These are phyloP conservation scores for Sebastolobus alascanus DNA, from an alignment of 2,797 vertebrate species.

Conservation along the genomic window DNA sequence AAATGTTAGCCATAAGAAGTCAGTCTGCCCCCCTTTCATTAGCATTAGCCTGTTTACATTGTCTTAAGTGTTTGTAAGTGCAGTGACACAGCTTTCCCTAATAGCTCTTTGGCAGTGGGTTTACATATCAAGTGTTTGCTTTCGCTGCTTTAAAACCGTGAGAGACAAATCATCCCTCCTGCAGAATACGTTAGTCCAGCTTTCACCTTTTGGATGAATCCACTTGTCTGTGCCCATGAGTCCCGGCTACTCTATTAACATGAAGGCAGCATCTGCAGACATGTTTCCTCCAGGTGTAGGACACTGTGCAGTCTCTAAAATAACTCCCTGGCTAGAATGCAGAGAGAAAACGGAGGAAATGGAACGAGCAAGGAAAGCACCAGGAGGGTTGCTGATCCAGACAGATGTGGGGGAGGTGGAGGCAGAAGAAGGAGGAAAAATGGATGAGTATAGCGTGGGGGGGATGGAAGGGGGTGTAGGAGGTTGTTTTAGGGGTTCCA, in stretches of 20 bases:
- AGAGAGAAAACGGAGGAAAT: slow-evolving; percentile 47
- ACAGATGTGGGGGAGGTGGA: slow-evolving; percentile 49
- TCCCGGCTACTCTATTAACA: slow-evolving; percentile 60
- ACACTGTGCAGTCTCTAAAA: slow-evolving; percentile 58
- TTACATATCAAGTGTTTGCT: slow-evolving; percentile 42
- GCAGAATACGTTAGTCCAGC: slow-evolving; percentile 42
- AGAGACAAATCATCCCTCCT: slow-evolving; percentile 45
- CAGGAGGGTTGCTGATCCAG: slow-evolving; percentile 37
- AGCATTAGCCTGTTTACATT: slow-evolving; percentile 68
- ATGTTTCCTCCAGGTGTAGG: slow-evolving; percentile 60
- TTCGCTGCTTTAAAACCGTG: slow-evolving; percentile 30
- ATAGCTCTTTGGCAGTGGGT: slow-evolving; percentile 39
- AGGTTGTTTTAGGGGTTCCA: slow-evolving; percentile 38
- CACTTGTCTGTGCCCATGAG: slow-evolving; percentile 48
- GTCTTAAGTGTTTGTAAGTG: slow-evolving; percentile 63
- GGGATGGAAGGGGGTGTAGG: slow-evolving; percentile 5
- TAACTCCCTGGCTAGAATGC: slow-evolving; percentile 39
- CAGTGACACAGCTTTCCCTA: slow-evolving; percentile 47
- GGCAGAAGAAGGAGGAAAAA: slow-evolving; percentile 38
- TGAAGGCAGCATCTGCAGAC: slow-evolving; percentile 56
- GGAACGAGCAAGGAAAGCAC: slow-evolving; percentile 44
- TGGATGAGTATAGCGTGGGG: slow-evolving; percentile 32
- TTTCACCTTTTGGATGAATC: slow-evolving; percentile 49
- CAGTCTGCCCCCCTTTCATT: slow-evolving; percentile 61
- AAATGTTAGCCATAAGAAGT: slow-evolving; percentile 66